A percentile compares a stretch with the other conserved stretches of the same genome.
phyloP scores from a whole-genome alignment of 2,888 invertebrate species.

The Platynereis dumerilii region DNA sequence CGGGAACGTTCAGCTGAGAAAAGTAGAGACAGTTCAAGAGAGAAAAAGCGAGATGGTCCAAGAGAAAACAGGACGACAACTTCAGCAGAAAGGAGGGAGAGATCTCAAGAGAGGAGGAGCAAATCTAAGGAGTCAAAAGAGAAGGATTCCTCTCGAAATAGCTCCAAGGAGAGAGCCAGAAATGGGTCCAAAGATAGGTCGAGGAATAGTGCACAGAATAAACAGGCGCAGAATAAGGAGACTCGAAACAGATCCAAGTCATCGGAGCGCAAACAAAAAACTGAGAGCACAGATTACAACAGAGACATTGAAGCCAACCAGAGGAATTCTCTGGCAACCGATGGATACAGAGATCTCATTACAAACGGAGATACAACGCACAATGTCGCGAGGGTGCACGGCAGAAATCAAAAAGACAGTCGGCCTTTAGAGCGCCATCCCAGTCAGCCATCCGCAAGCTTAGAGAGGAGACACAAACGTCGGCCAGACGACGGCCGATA shows the following conservation, averaged over 20 bases:
- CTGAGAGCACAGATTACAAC: background rate
- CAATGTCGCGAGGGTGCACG: background rate
- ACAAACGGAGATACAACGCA: background rate
- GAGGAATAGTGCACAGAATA: background rate
- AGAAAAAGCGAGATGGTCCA: background rate
- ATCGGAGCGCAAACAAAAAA: background rate
- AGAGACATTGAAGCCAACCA: background rate
- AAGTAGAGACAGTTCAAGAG: constrained; percentile 12
- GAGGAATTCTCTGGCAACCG: background rate
- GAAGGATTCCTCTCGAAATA: background rate
- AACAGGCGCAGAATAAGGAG: background rate
- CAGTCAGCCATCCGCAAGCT: constrained; percentile 1
- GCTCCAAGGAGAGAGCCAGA: constrained; percentile 9
- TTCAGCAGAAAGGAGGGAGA: constrained; percentile 8
- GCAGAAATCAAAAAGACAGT: constrained; percentile 1
- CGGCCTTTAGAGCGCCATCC: constrained; percentile 2
- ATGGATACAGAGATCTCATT: background rate
- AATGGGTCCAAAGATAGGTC: background rate
- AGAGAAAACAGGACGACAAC: background rate
- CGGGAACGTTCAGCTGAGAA: background rate
- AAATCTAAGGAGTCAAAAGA: background rate
- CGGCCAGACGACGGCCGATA: constrained; percentile 10
- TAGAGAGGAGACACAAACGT: constrained; percentile 18
- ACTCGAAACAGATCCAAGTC: constrained; percentile 1
- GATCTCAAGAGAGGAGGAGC: constrained; percentile 8